Conservation (phyloP, 23 tunicate genomes). For the Ciona savignyi region DNA sequence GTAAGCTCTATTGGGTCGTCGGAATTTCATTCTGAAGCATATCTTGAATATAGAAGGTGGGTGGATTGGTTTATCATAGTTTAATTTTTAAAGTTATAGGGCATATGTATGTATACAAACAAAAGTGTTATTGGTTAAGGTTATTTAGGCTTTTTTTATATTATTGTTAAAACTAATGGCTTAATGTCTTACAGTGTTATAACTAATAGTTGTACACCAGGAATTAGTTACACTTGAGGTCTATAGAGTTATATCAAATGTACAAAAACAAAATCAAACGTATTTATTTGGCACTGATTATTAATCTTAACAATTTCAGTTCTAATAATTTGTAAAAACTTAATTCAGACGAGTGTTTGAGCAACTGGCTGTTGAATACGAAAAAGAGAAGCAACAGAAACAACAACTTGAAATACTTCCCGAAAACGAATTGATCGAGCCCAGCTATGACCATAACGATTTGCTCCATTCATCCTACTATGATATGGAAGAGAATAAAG, state of each 20-base stretch:
- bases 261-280: no score
- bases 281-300: no score
- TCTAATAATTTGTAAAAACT: conserved; percentile 19
- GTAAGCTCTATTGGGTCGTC: conserved; percentile 1
- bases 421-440: neutral
- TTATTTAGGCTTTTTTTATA: no score
- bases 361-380: conserved; percentile 63
- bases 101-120: no score
- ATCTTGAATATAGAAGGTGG: conserved; percentile 62
- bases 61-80: no score
- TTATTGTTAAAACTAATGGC: no score
- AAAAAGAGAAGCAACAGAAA: conserved; percentile 16
- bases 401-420: neutral
- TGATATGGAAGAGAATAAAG: conserved; percentile 9
- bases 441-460: neutral
- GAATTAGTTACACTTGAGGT: neutral
- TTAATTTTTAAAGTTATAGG: no score
- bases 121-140: no score
- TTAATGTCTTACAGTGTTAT: no score
- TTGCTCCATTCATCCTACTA: neutral
- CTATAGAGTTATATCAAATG: neutral
- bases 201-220: no score
- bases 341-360: conserved; percentile 63
- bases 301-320: no score
- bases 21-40: conserved; percentile 60